These are phyloP conservation scores for Thaumetopoea pityocampa DNA, from an alignment of 1,140 invertebrate genomes.

Conservation along the genomic window DNA sequence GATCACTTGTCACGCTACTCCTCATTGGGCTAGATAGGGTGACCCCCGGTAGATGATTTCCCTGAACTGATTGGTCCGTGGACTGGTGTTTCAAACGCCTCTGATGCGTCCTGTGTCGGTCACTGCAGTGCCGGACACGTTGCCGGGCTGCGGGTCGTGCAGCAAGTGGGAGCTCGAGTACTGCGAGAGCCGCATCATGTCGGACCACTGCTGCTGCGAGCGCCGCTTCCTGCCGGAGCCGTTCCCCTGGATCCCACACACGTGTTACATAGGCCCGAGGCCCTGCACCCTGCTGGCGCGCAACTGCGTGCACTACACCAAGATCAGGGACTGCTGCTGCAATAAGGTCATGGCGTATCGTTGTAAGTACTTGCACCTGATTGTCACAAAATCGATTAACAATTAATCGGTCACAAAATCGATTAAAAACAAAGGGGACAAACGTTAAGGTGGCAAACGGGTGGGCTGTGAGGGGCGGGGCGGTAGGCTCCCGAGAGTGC, in stretches of 20 bases:
- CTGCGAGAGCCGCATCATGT: constrained; percentile 79
- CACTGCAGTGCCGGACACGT: constrained; percentile 64
- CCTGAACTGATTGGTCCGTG: too few relatives aligned
- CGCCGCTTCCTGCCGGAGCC: constrained; percentile 77
- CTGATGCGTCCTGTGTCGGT: background rate
- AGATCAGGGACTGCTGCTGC: constrained; percentile 82
- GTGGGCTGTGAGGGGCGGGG: too few relatives aligned
- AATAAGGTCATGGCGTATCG: constrained; percentile 74
- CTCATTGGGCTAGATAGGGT: too few relatives aligned
- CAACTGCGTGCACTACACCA: constrained; percentile 80
- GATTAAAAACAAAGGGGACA: too few relatives aligned
- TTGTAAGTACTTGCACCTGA: constrained; percentile 33
- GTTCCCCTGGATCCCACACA: constrained; percentile 82
- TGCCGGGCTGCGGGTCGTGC: constrained; percentile 80
- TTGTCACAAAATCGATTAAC: background rate
- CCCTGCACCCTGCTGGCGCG: constrained; percentile 77
- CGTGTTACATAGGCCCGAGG: constrained; percentile 79
- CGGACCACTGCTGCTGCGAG: constrained; percentile 86
- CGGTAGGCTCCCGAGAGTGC: too few relatives aligned
- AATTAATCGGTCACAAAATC: too few relatives aligned
- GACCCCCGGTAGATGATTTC: too few relatives aligned
- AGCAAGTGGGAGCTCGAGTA: constrained; percentile 79
- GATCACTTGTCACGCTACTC: too few relatives aligned
- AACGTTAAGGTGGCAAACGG: too few relatives aligned
- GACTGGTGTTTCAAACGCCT: too few relatives aligned